Evolutionary conservation across 2,797 vertebrate species (phyloP).

Genomic region (Chromis chromis): DNA sequence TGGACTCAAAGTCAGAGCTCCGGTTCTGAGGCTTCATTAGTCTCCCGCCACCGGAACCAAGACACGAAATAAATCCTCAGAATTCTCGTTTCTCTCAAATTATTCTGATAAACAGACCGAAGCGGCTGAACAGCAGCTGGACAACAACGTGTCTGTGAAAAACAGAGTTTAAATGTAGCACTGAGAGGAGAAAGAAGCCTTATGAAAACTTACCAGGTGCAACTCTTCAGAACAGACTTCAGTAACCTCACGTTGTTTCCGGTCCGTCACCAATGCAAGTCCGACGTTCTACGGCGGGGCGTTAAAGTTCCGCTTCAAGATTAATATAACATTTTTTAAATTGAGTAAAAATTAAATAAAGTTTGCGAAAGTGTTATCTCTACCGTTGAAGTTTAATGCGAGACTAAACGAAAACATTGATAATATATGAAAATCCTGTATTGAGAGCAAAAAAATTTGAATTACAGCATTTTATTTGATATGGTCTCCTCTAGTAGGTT

Average conservation of each 20-base stretch:
- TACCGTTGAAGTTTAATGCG: too few species aligned
- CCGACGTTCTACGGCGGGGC: neutral
- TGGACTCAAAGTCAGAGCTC: neutral
- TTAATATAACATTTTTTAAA: too few species aligned
- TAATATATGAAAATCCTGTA: too few species aligned
- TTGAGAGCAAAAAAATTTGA: too few species aligned
- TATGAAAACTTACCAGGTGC: constrained; percentile 51
- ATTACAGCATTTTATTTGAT: too few species aligned
- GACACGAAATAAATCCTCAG: neutral
- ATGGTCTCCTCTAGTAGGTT: too few species aligned
- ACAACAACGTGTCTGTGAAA: accelerated
- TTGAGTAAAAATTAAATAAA: too few species aligned
- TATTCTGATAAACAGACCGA: accelerated
- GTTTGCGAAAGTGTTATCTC: too few species aligned
- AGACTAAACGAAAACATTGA: too few species aligned
- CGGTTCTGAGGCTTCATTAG: neutral
- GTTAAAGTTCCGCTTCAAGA: constrained; percentile 27
- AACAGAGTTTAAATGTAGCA: accelerated
- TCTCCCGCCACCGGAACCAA: constrained; percentile 48
- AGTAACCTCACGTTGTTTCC: constrained; percentile 74
- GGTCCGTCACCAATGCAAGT: constrained; percentile 53
- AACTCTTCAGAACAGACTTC: neutral
- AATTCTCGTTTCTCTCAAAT: accelerated
- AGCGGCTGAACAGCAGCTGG: accelerated
- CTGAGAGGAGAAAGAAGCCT: neutral